A percentile compares a stretch with the other conserved stretches of the same genome.
phyloP scores from a whole-genome alignment of 37 sponge, comb jelly and placozoan species.

The Geodia barretti region DNA sequence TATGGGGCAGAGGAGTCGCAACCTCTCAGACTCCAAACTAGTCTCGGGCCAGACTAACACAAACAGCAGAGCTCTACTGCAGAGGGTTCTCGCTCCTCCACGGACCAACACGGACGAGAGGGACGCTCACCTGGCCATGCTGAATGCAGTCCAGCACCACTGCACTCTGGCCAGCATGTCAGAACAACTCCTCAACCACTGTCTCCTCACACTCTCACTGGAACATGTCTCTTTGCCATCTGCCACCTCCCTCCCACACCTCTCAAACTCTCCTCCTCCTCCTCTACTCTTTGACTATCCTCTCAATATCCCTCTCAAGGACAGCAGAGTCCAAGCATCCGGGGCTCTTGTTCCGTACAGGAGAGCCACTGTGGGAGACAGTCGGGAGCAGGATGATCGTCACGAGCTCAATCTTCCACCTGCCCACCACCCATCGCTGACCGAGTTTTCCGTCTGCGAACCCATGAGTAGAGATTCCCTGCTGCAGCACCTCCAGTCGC shows the following conservation, averaged over 20 bases:
- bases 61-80: background rate
- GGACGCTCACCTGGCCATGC: background rate
- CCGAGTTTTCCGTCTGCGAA: constrained; percentile 23
- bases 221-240: constrained; percentile 34
- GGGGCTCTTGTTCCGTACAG: constrained; percentile 4
- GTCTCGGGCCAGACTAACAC: background rate
- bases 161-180: constrained; percentile 1
- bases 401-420: constrained; percentile 13
- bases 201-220: constrained; percentile 42
- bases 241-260: background rate
- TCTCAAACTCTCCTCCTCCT: background rate
- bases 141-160: constrained; percentile 51
- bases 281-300: constrained; percentile 52
- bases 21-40: background rate
- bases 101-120: background rate
- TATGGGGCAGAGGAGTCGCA: background rate
- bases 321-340: background rate
- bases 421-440: background rate
- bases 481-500: constrained; percentile 34
- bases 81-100: background rate
- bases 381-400: background rate
- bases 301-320: constrained; percentile 21
- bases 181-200: constrained; percentile 8
- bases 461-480: constrained; percentile 16
- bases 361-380: background rate